These are phyloP conservation scores for Leptinotarsa juncta DNA, from an alignment of 2,888 invertebrate species.

Conservation along the genomic window DNA sequence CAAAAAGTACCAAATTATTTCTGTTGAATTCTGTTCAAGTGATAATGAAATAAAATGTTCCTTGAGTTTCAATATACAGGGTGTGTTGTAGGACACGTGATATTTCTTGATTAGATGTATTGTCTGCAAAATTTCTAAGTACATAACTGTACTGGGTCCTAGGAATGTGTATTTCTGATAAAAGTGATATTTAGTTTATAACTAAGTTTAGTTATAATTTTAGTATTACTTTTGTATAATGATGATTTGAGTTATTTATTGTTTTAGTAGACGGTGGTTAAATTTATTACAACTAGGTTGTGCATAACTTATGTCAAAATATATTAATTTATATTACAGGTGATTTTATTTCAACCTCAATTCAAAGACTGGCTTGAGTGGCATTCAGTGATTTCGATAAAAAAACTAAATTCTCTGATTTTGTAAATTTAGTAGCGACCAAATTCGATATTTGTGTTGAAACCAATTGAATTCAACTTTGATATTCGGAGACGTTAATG, in stretches of 20 bases:
- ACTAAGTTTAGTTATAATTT: slow-evolving; percentile 17
- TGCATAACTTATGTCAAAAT: background rate
- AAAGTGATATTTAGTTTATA: slow-evolving; percentile 30
- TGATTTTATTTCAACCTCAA: no score
- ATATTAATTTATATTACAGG: background rate
- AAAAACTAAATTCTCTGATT: no score
- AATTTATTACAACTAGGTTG: background rate
- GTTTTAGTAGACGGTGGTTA: slow-evolving; percentile 13
- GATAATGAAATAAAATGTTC: slow-evolving; percentile 18
- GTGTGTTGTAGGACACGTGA: slow-evolving; percentile 12
- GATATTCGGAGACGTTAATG: no score
- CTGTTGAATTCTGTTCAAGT: background rate
- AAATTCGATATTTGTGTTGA: no score
- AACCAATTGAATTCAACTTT: no score
- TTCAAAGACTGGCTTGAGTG: no score
- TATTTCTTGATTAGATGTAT: background rate
- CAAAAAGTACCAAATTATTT: background rate
- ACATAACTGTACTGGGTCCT: background rate
- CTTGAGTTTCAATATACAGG: slow-evolving; percentile 1
- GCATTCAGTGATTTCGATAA: no score
- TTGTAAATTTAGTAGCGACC: no score
- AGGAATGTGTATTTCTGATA: slow-evolving; percentile 10
- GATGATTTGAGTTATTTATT: slow-evolving; percentile 24
- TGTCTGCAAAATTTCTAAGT: no score
- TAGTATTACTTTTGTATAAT: slow-evolving; percentile 16